Evolutionary conservation across 2,113 vertebrate species (phyloP).

Genomic region (Parus major): DNA sequence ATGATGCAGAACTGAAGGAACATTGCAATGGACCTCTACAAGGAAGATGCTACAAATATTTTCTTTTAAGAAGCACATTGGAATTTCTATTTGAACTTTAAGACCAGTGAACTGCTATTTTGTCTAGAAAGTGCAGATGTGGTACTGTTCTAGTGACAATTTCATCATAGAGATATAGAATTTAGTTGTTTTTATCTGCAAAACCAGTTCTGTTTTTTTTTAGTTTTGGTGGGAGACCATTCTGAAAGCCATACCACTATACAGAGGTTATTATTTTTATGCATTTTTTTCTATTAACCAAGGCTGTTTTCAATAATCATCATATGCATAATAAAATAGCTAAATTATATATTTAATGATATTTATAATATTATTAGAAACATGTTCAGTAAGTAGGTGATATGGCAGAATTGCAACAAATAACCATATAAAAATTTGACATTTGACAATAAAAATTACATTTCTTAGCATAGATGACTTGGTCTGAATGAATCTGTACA

Average conservation of each 20-base stretch:
- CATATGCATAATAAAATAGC: not conserved
- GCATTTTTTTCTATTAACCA: not conserved
- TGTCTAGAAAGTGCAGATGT: not conserved
- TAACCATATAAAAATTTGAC: not conserved
- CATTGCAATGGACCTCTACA: not conserved
- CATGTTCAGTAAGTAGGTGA: fast-evolving
- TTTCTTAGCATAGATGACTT: not conserved
- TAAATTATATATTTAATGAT: not conserved
- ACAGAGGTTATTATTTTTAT: not conserved
- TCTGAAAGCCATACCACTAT: not conserved
- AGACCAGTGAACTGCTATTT: not conserved
- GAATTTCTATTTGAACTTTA: not conserved
- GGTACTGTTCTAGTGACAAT: not conserved
- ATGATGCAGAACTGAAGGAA: not conserved
- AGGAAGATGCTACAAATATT: not conserved
- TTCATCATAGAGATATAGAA: not conserved
- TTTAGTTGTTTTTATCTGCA: not conserved
- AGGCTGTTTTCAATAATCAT: not conserved
- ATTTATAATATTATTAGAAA: not conserved
- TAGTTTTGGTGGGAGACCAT: not conserved
- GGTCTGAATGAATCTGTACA: not conserved
- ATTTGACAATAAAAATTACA: not conserved
- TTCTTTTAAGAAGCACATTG: not conserved
- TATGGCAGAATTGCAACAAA: not conserved
- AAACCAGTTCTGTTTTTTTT: not conserved